Evolutionary conservation across 2,797 vertebrate species (phyloP), one percentile per base, ranked within the genome.

Genomic region (Rallus crepitans): DNA sequence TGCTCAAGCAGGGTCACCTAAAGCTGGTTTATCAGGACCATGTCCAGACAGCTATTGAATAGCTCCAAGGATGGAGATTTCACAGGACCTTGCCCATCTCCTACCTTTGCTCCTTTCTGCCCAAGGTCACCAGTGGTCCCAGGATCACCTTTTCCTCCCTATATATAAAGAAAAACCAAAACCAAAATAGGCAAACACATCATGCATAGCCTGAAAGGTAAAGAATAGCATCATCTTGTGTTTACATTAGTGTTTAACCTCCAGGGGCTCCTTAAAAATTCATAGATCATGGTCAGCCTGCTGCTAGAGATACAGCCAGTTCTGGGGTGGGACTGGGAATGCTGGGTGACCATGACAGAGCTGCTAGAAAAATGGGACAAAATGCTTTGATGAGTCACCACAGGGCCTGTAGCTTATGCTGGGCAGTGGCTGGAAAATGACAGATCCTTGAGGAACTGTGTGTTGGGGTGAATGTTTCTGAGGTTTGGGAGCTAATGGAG

Each of bases 81-180:
- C 56, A 24, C 1, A 5, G 63, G 50, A 47, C 82, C 10, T 66
- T 18, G 18, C 39, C 31, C 25, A 3, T 27, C 17, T 70, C 96
- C 39, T 93, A 99, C 99, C 98, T 99, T 99, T 47, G 98, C 97
- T 92, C 99, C 99, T 90, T 97, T 98, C 72, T 97, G 96, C 7
- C 99, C 99, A 1, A 65, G 72, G 65, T 98, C 97, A 82, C 99
- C 99, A 11, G 96, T 24, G 82, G 96, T 92, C 14, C 99, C 99
- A 27, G 97, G 78, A 65, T 98, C 98, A 42, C 99, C 99, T 63
- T 96, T 87, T 55, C 94, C 98, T 39, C 99, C 99, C 99, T 99
- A 33, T 12, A 23, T 27, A 48, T 59, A 75, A 63, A 35, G 35
- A 86, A 30, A 88, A 37, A 72, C 2, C 48, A 50, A 50, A 50